phyloP scores from a whole-genome alignment of 2,888 invertebrate genomes.

The Petrolisthes cinctipes region DNA sequence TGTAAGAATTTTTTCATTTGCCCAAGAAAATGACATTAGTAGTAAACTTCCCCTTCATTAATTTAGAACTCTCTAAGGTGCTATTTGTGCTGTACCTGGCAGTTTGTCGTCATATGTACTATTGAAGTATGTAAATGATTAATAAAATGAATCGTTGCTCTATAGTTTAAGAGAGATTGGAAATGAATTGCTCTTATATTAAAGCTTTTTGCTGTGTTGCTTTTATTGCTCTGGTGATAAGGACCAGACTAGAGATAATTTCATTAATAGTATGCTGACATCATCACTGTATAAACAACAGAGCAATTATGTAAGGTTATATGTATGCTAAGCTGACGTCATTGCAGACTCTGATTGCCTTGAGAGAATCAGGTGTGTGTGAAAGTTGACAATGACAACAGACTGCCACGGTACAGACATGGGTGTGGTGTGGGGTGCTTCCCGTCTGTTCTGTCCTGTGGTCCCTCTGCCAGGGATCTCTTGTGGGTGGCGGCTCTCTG shows the following conservation, averaged over 20 bases:
- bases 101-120: constrained; percentile 27
- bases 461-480: constrained; percentile 37
- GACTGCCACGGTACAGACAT: constrained; percentile 29
- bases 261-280: too few relatives aligned
- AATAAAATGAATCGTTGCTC: too few relatives aligned
- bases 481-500: constrained; percentile 60
- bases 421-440: constrained; percentile 55
- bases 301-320: not conserved
- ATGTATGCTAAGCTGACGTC: too few relatives aligned
- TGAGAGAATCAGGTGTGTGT: too few relatives aligned
- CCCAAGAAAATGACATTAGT: constrained; percentile 20
- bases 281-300: not conserved
- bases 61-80: constrained; percentile 47
- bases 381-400: not conserved
- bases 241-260: too few relatives aligned
- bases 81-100: constrained; percentile 41
- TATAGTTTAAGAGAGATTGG: too few relatives aligned
- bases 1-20: not conserved
- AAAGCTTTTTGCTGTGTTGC: too few relatives aligned
- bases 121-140: not conserved
- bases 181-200: too few relatives aligned
- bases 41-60: constrained; percentile 34
- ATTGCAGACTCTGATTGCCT: too few relatives aligned
- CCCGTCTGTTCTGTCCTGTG: constrained; percentile 53
- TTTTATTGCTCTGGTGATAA: too few relatives aligned